Evolutionary conservation across 2,113 vertebrate species (phyloP).

Genomic region (Eretmochelys imbricata): DNA sequence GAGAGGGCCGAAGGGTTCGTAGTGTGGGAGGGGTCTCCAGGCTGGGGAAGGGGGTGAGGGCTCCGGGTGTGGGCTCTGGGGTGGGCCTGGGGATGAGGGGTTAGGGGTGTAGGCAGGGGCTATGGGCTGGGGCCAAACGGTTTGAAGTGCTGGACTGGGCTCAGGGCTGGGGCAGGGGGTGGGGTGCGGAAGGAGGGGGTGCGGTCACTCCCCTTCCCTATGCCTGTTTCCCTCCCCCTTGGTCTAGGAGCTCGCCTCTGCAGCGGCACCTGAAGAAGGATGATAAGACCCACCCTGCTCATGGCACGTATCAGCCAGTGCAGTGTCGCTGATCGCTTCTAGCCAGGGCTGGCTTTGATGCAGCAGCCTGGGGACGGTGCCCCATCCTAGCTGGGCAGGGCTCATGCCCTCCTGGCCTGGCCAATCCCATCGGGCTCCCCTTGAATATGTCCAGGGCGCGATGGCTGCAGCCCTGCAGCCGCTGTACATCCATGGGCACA

Average conservation of each 20-base stretch:
- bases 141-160: too few relatives aligned
- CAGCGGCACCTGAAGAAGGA: not conserved
- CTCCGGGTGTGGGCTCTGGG: too few relatives aligned
- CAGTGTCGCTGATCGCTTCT: not conserved
- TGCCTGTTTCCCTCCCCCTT: conserved; percentile 11
- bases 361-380: not conserved
- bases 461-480: too few relatives aligned
- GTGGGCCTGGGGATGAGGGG: too few relatives aligned
- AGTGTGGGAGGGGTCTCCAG: too few relatives aligned
- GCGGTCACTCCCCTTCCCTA: conserved; percentile 18
- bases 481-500: not conserved
- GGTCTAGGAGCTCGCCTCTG: not conserved
- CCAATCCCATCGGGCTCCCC: not conserved
- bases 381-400: not conserved
- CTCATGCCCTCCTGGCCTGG: not conserved
- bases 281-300: not conserved
- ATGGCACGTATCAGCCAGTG: not conserved
- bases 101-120: too few relatives aligned
- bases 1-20: too few relatives aligned
- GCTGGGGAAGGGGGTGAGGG: too few relatives aligned
- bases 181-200: too few relatives aligned
- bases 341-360: not conserved
- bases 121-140: too few relatives aligned
- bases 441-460: not conserved
- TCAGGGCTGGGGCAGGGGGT: too few relatives aligned